A percentile compares a stretch with the other conserved stretches of the same genome.
These are phyloP conservation scores for Catostomus latipinnis DNA, from an alignment of 2,797 vertebrate genomes.

Conservation along the genomic window DNA sequence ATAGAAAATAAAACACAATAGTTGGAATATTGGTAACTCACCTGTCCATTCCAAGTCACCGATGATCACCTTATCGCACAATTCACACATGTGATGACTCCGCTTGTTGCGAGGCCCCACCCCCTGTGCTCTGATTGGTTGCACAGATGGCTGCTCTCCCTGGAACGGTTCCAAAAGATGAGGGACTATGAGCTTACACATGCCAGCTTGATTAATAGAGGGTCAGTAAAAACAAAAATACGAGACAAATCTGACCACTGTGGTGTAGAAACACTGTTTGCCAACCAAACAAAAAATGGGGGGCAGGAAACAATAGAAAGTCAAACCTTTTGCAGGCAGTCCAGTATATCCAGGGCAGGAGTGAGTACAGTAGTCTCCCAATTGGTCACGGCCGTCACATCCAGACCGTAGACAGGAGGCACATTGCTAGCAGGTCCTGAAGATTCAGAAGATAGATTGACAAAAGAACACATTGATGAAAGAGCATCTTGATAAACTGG, in stretches of 20 bases:
- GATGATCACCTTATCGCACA: conserved; percentile 88
- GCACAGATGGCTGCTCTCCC: conserved; percentile 74
- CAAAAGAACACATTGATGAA: conserved; percentile 1
- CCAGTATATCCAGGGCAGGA: conserved; percentile 81
- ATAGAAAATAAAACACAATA: not conserved
- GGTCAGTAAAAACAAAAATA: not conserved
- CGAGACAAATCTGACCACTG: not conserved
- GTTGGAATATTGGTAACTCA: conserved; percentile 63
- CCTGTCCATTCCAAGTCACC: conserved; percentile 95
- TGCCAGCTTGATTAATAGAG: too few relatives aligned
- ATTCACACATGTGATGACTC: conserved; percentile 81
- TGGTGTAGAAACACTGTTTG: not conserved
- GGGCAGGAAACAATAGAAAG: not conserved
- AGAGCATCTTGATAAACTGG: conserved; percentile 6
- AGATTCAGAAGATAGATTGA: not conserved
- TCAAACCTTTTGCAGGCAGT: conserved; percentile 87
- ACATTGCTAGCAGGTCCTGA: conserved; percentile 86
- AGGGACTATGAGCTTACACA: not conserved
- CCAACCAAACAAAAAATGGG: not conserved
- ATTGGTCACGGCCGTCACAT: conserved; percentile 84
- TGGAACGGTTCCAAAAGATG: conserved; percentile 59
- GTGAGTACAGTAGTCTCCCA: conserved; percentile 86
- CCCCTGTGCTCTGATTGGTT: conserved; percentile 78
- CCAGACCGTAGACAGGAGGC: conserved; percentile 87
- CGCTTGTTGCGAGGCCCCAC: conserved; percentile 80